phyloP scores from a whole-genome alignment of 2,888 invertebrate species.

The Rhogogaster chlorosoma region DNA sequence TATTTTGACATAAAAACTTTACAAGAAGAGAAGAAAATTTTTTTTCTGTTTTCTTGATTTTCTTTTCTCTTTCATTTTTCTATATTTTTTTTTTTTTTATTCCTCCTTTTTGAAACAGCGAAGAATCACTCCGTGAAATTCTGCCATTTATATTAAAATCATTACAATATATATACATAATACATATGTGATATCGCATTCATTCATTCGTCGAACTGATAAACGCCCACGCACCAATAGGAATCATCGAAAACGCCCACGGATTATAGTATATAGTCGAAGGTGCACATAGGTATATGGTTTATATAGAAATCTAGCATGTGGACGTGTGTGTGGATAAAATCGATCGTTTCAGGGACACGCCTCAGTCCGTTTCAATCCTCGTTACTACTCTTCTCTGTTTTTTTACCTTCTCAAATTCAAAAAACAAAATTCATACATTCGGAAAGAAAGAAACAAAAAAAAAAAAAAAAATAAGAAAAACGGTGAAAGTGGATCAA shows the following conservation, averaged over 20 bases:
- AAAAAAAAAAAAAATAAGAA: neutral
- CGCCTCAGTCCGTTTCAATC: neutral
- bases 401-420: neutral
- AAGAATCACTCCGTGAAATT: too few species aligned
- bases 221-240: slow-evolving; percentile 75
- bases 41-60: too few species aligned
- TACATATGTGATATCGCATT: neutral
- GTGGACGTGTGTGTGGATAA: neutral
- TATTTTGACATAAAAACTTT: too few species aligned
- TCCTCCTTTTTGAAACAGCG: too few species aligned
- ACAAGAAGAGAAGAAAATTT: too few species aligned
- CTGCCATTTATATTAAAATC: too few species aligned
- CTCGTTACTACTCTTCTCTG: neutral
- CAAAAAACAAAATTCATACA: neutral
- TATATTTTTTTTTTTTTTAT: too few species aligned
- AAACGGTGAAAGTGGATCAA: neutral
- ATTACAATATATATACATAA: neutral
- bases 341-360: slow-evolving; percentile 35
- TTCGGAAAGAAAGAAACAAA: neutral
- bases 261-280: slow-evolving; percentile 19
- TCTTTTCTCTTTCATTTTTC: too few species aligned
- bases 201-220: slow-evolving; percentile 58
- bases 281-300: neutral
- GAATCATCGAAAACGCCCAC: slow-evolving; percentile 73
- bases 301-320: neutral